Base-by-base conservation (phyloP, 2,797 vertebrate genomes). In the Cichlasoma orientale region DNA sequence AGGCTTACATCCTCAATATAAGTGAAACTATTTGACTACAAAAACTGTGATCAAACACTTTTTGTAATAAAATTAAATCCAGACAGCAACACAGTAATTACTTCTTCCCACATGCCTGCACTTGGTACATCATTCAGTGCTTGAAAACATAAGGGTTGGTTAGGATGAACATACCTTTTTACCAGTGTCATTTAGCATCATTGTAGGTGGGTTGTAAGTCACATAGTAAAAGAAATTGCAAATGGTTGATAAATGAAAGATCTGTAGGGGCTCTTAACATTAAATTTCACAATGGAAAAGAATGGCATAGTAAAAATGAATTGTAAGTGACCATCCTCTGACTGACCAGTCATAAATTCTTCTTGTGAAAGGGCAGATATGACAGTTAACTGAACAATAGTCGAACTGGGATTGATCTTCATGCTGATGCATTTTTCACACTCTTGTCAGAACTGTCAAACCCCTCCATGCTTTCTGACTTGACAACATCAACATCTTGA, bases 401-500 rank as follows among this genome's bases (percentile, higher is more conserved):
- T 90, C 50, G 44, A 87, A 91, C 80, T 68, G 61, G 89, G 90
- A 95, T 94, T 94, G 95, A 94, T 95, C 91, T 92, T 71, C 79
- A 79, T 77, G 85, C 89, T 74, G 83, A 74, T 77, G 84, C 88
- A 93, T 94, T 89, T 80, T 73, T 95, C 93, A 95, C 84, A 76
- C 18, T 50, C 82, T 90, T 93, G 93, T 94, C 94, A 93, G 82
- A 88, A 79, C 92, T 92, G 92, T 92, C 93, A 91, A 90, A 90
- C 61, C 73, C 86, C 79, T 85, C 78, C 77, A 75, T 86, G 89
- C 77, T 76, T 86, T 88, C 82, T 91, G 90, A 92, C 88, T 85
- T 90, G 90, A 93, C 90, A 94, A 90, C 77, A 85, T 92, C 88
- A 86, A 93, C 86, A 72, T 94, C 93, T 94, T 94, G 72, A 93